Evolutionary conservation across 2,797 vertebrate species (phyloP).

Genomic region (Sebastes oblongus): DNA sequence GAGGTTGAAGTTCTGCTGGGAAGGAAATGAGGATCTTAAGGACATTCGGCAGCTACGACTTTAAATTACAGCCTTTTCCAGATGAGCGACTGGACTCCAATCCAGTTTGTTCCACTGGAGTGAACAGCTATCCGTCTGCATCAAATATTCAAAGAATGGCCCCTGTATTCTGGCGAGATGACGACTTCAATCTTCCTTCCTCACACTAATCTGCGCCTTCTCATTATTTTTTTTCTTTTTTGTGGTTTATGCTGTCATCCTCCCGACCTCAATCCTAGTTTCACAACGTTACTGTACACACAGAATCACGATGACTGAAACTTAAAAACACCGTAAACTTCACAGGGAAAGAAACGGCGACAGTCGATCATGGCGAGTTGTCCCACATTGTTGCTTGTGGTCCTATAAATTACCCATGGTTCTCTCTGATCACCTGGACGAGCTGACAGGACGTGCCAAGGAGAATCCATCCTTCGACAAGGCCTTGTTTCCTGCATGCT

Average conservation of each 20-base stretch:
- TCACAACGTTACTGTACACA: slow-evolving; percentile 10
- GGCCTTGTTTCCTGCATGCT: slow-evolving; percentile 65
- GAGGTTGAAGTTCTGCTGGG: slow-evolving; percentile 45
- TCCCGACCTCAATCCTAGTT: slow-evolving; percentile 1
- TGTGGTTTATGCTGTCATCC: neutral
- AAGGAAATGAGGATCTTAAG: slow-evolving; percentile 77
- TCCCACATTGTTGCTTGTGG: slow-evolving; percentile 26
- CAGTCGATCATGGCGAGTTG: slow-evolving; percentile 33
- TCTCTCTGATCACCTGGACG: slow-evolving; percentile 63
- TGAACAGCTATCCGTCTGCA: slow-evolving; percentile 84
- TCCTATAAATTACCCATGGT: slow-evolving; percentile 59
- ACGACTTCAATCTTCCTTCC: slow-evolving; percentile 67
- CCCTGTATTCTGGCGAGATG: slow-evolving; percentile 70
- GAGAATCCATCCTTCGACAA: slow-evolving; percentile 69
- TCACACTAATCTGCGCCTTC: slow-evolving; percentile 50
- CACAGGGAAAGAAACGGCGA: slow-evolving; percentile 9
- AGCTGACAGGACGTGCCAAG: slow-evolving; percentile 63
- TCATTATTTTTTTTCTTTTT: slow-evolving; percentile 15
- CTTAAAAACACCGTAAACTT: neutral
- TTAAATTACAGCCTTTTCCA: slow-evolving; percentile 83
- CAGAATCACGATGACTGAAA: slow-evolving; percentile 30
- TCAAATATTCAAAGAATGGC: slow-evolving; percentile 86
- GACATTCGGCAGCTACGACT: slow-evolving; percentile 62
- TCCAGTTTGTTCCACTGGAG: slow-evolving; percentile 86
- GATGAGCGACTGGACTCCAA: slow-evolving; percentile 81